Base-by-base conservation (phyloP, 2,797 vertebrate genomes). In the Myotis pilosus region DNA sequence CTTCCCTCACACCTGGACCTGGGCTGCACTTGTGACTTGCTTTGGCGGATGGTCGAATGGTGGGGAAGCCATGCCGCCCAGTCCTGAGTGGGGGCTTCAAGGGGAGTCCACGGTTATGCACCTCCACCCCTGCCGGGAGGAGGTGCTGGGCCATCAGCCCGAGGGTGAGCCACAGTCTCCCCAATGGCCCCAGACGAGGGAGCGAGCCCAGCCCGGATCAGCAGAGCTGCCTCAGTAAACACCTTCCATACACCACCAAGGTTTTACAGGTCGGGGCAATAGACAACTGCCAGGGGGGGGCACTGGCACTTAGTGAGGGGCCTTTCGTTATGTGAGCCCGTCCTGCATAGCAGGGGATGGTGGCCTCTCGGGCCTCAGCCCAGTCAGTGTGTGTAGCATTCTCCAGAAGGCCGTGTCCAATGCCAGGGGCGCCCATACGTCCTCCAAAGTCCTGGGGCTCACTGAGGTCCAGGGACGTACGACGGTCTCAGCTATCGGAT, bases 121-220 rank as follows among this genome's bases (percentile, higher is more conserved):
- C 13, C 16, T 74, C 22, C 23, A 23, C 19, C 22, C 71, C 0
- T 8, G 38, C 38, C 60, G 3, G 0, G 33, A 86, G 23, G 60
- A 49, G 44, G 47, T 10, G 49, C 55, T n/a, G 12, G 79, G 68
- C 3, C 30, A 30, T 2, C 55, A 23, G 41, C 23, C 28, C 3
- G 15, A 22, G 30, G 12, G 57, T 5, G 69, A 36, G 66, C 11
- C 13, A 57, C n/a, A 13, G 13, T 17, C 47, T 47, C 44, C 4
- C 7, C 53, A 20, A 0, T 2, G n/a, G 66, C 72, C 3, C 25
- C 25, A 3, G 8, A 33, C 5, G 5, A 0, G 8, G 2, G 53
- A 72, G 41, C 2, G 19, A 78, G 44, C 9, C 47, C 3, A 8
- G 38, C 11, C 25, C 1, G 16, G 47, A 30, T 47, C 51, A 47